Percentiles rank a stretch among this genome's conserved stretches.
Conservation (phyloP, 1,140 invertebrate species). For the Cryptotermes secundus region DNA sequence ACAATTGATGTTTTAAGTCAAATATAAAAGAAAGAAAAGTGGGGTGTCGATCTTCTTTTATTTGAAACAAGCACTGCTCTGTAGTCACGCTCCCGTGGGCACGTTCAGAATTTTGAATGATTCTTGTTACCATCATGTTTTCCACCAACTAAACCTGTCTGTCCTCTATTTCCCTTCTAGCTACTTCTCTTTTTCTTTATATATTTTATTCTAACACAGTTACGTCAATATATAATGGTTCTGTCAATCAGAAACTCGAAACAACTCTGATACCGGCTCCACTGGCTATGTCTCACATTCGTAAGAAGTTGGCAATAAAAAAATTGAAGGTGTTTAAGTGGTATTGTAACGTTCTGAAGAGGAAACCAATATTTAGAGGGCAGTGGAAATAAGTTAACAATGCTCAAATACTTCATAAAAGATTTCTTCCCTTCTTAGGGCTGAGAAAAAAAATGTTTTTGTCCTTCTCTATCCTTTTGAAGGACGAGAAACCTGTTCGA, state of each 20-base stretch:
- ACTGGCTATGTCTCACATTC: neutral
- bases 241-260: conserved; percentile 10
- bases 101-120: conserved; percentile 16
- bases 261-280: neutral
- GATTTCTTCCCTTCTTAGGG: neutral
- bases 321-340: conserved; percentile 16
- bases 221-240: conserved; percentile 15
- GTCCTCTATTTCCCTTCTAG: neutral
- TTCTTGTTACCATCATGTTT: neutral
- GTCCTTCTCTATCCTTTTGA: neutral
- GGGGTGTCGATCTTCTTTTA: conserved; percentile 14
- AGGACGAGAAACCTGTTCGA: neutral
- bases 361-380: conserved; percentile 15
- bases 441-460: neutral
- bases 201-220: neutral
- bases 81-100: neutral
- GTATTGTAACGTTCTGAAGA: conserved; percentile 17
- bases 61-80: neutral
- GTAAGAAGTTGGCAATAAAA: neutral
- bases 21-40: neutral
- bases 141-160: neutral
- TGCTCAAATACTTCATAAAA: conserved; percentile 7
- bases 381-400: conserved; percentile 17
- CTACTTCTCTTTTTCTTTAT: neutral
- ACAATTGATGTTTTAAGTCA: conserved; percentile 18